phyloP scores from a whole-genome alignment of 2,797 vertebrate species.

The Brachymystax lenok region DNA sequence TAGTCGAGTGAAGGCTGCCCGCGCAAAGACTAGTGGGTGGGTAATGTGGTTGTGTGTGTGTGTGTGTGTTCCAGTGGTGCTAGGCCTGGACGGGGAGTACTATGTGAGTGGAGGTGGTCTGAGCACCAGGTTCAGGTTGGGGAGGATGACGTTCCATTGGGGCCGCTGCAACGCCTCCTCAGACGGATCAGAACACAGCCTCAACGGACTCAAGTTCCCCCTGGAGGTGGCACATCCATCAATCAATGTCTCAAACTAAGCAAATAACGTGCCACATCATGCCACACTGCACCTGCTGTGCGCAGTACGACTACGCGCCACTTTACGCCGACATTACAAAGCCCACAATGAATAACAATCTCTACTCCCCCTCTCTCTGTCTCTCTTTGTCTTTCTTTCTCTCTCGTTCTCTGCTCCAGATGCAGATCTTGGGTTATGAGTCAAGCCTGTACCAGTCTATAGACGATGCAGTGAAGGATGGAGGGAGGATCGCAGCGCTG shows the following conservation, averaged over 20 bases:
- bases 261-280: background rate
- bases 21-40: background rate
- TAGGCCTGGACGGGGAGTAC: slow-evolving; percentile 87
- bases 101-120: slow-evolving; percentile 89
- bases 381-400: background rate
- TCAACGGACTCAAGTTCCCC: slow-evolving; percentile 92
- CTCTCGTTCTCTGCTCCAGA: slow-evolving; percentile 69
- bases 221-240: slow-evolving; percentile 82
- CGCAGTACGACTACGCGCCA: background rate
- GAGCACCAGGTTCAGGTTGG: slow-evolving; percentile 84
- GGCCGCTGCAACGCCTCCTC: slow-evolving; percentile 91
- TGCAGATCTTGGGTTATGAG: slow-evolving; percentile 94
- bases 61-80: slow-evolving; percentile 80
- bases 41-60: slow-evolving; percentile 1
- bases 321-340: background rate
- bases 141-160: slow-evolving; percentile 94
- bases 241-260: background rate
- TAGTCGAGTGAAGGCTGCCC: background rate
- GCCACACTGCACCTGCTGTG: background rate
- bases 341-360: background rate
- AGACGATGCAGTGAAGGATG: slow-evolving; percentile 83
- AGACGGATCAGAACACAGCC: slow-evolving; percentile 93
- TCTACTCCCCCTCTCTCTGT: background rate
- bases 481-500: slow-evolving; percentile 86
- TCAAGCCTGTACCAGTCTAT: slow-evolving; percentile 80